Percentiles rank a stretch among this genome's conserved stretches.
phyloP scores from a whole-genome alignment of 1,140 invertebrate species.

The Rhynchophorus ferrugineus region DNA sequence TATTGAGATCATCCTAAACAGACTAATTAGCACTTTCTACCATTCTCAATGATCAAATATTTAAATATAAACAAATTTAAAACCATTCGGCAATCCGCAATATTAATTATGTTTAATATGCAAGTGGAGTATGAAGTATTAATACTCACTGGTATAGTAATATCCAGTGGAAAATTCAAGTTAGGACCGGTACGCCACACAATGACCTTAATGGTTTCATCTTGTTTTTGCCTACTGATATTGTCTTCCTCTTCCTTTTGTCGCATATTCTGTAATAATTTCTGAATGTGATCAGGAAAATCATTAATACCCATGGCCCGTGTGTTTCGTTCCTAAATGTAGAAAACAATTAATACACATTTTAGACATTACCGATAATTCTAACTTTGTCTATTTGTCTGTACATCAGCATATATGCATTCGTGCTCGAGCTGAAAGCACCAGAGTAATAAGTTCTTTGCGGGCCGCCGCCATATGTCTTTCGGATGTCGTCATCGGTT shows the following conservation, averaged over 20 bases:
- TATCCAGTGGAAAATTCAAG: slow-evolving; percentile 46
- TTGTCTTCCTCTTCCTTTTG: slow-evolving; percentile 61
- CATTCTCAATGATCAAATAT: no score
- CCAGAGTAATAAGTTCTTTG: slow-evolving; percentile 64
- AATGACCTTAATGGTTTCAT: slow-evolving; percentile 55
- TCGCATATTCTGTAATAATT: slow-evolving; percentile 56
- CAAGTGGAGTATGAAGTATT: slow-evolving; percentile 11
- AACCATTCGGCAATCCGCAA: no score
- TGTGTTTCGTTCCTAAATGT: slow-evolving; percentile 20
- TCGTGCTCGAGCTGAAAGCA: slow-evolving; percentile 74
- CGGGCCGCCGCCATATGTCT: slow-evolving; percentile 74
- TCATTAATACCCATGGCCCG: slow-evolving; percentile 57
- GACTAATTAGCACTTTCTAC: no score
- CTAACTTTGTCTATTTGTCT: slow-evolving; percentile 66
- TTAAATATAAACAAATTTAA: no score
- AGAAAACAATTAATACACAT: not conserved
- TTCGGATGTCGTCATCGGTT: slow-evolving; percentile 73
- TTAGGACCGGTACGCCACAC: slow-evolving; percentile 57
- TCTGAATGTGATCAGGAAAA: slow-evolving; percentile 69
- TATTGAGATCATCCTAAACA: no score
- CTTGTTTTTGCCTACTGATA: slow-evolving; percentile 49
- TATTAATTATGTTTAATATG: no score
- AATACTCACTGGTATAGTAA: slow-evolving; percentile 44
- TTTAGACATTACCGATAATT: slow-evolving; percentile 43
- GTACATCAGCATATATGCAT: slow-evolving; percentile 93